Base-by-base conservation (phyloP, 1,140 invertebrate genomes). In the Drosophila serrata region DNA sequence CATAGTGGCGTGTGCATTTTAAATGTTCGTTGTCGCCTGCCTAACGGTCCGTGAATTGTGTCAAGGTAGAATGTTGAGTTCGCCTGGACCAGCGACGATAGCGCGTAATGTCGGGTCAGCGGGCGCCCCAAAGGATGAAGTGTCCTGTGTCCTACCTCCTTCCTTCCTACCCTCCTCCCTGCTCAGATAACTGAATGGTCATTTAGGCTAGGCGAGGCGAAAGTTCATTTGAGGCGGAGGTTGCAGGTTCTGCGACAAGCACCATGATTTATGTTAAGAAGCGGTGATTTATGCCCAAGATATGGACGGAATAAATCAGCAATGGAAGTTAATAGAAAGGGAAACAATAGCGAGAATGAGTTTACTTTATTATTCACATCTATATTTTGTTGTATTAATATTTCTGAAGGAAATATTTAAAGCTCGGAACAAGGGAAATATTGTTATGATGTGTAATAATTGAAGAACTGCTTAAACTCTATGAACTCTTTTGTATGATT, bases 11-110 rank as follows among this genome's bases (percentile, higher is more conserved):
- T 59, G 60, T 78, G 84, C 82, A 87, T 87, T 88, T 82, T 69
- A 76, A 87, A 88, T 86, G 76, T 77, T 78, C 79, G 48, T 82
- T 79, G 69, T 62, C 55, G 70, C 60, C 63, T 87, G 82, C 81
- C 82, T 76, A 87, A 82, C 84, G 72, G 75, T 48, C 79, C 70
- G 84, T 82, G 81, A 87, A 87, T 69, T 80, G 84, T 87, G 84
- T 87, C 82, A 87, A 87, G 82, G 82, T 87, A 48, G 82, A 60
- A 53, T 17, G 29, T 64, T 61, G 61, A 64, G 72, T 53, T 75
- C 29, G 51, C 58, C 35, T 39, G 58, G 48, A 49, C 65, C 64
- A 48, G 19, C 65, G 46, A 46, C 46, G 67, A 69, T 70, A 69
- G 68, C 65, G 68, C 68, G 51, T 72, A 72, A 59, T 72, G 68